Percentiles rank a stretch among this genome's conserved stretches.
These are phyloP conservation scores for Ondatra zibethicus DNA, from an alignment of 2,113 vertebrate species.

Conservation along the genomic window DNA sequence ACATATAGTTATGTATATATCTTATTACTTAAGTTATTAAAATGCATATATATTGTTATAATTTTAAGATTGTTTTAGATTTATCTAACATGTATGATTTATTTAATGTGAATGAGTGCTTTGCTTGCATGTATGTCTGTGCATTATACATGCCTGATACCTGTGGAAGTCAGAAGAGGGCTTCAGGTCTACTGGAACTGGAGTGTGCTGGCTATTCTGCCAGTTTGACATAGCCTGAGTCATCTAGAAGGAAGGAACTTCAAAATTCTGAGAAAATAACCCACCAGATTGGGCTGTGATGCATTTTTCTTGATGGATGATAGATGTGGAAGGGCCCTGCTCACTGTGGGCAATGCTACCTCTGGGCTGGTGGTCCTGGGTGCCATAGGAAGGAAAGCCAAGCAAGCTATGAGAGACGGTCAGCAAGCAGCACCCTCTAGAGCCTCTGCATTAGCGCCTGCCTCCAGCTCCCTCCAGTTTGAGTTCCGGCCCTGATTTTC, in stretches of 20 bases:
- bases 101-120: neutral
- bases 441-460: neutral
- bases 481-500: neutral
- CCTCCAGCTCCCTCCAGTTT: neutral
- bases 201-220: neutral
- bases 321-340: neutral
- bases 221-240: neutral
- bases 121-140: neutral
- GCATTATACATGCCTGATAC: neutral
- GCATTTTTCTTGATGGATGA: neutral
- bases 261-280: neutral
- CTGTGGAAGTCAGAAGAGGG: neutral
- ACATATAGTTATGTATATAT: neutral
- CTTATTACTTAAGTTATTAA: constrained; percentile 7
- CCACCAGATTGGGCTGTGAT: neutral
- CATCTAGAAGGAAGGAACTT: neutral
- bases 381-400: neutral
- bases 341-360: neutral
- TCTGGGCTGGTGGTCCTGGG: neutral
- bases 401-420: neutral
- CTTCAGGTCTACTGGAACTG: neutral
- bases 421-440: neutral
- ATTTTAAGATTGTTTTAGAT: neutral
- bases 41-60: neutral
- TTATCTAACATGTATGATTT: constrained; percentile 2